Conservation (phyloP, 2,797 vertebrate species). For the Tarsius wallacei region DNA sequence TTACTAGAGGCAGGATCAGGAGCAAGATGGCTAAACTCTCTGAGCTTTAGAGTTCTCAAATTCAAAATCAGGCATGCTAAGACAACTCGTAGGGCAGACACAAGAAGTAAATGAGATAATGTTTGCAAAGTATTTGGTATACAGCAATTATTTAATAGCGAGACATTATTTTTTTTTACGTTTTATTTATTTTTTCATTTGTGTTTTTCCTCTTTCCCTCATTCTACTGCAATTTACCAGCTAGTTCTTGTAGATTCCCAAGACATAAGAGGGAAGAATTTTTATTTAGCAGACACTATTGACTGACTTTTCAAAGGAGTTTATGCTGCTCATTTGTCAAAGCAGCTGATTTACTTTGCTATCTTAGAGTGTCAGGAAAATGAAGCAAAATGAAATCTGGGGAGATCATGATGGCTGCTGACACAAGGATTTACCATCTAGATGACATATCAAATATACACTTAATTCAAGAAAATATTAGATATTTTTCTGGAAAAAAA, state of each 20-base stretch:
- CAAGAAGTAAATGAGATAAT: not conserved
- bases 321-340: slow-evolving; percentile 59
- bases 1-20: not conserved
- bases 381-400: slow-evolving; percentile 56
- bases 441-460: slow-evolving; percentile 55
- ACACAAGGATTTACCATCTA: slow-evolving; percentile 57
- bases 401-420: not conserved
- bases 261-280: slow-evolving; percentile 7
- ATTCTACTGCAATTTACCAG: not conserved
- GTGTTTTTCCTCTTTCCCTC: not conserved
- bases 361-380: not conserved
- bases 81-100: not conserved
- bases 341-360: slow-evolving; percentile 69
- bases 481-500: not conserved
- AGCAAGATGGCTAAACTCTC: not conserved
- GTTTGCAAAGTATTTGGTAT: not conserved
- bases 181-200: slow-evolving; percentile 46
- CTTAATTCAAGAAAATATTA: slow-evolving; percentile 60
- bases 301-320: slow-evolving; percentile 43
- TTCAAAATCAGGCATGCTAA: not conserved
- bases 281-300: slow-evolving; percentile 15
- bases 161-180: not conserved
- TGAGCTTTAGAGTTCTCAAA: not conserved
- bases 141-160: not conserved
- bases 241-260: not conserved